A percentile compares a stretch with the other conserved stretches of the same genome.
These are phyloP conservation scores for Acropora tenuis DNA, from an alignment of 64 coral and sea anemone species.

Conservation along the genomic window DNA sequence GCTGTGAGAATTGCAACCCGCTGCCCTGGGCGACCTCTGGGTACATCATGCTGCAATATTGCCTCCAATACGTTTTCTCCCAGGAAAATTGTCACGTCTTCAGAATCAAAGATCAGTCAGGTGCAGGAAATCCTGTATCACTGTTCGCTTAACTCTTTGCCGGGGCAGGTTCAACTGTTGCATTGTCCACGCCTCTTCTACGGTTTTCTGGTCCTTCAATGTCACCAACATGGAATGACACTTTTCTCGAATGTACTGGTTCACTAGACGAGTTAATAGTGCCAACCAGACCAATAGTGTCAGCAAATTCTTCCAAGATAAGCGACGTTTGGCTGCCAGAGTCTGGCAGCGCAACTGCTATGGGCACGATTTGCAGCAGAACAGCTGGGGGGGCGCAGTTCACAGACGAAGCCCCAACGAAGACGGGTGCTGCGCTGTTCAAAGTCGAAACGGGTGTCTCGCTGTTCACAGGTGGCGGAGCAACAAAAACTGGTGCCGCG, in stretches of 20 bases:
- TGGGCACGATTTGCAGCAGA: no score
- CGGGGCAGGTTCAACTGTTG: slow-evolving; percentile 23
- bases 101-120: slow-evolving; percentile 31
- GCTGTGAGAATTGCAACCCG: slow-evolving; percentile 6
- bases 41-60: slow-evolving; percentile 23
- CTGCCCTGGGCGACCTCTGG: slow-evolving; percentile 3
- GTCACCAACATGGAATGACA: slow-evolving; percentile 50
- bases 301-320: no score
- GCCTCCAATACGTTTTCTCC: slow-evolving; percentile 29
- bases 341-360: no score
- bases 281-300: neutral
- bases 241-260: slow-evolving; percentile 19
- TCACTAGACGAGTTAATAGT: slow-evolving; percentile 28
- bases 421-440: no score
- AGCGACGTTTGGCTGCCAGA: no score
- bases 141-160: slow-evolving; percentile 4
- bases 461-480: no score
- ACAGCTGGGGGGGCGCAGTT: no score
- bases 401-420: no score
- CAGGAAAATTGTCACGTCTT: slow-evolving; percentile 38
- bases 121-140: slow-evolving; percentile 34
- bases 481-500: no score
- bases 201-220: neutral
- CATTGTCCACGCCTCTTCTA: slow-evolving; percentile 62
- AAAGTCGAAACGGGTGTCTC: no score